Evolutionary conservation across 2,113 vertebrate species (phyloP), one percentile per base, ranked within the genome.

Genomic region (Numida meleagris): DNA sequence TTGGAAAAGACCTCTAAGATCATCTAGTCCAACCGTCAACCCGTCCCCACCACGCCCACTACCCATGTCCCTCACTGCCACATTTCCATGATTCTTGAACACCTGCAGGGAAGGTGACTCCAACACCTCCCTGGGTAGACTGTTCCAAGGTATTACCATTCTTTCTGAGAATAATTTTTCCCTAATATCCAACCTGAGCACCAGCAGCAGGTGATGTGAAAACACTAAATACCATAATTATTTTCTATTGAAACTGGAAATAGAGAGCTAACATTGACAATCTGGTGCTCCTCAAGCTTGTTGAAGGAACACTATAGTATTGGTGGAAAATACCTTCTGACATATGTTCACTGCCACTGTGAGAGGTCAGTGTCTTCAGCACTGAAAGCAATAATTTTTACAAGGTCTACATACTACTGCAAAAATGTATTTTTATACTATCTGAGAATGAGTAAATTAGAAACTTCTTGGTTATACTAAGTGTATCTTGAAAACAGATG

Each of bases 271-370:
- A 12, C 27, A 9, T 6, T 50, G 48, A n/a, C 27, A 43, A 42
- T 48, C 45, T 48, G 1, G 0, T 40, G 48, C 17, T 89, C 33
- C 13, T 82, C 27, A 12, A 33, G 25, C 10, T 90, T 16, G 6
- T 18, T 73, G 72, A 90, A 76, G 62, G 23, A 59, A 87, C 88
- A 34, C 25, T 53, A 59, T 21, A 1, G 0, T 38, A 84, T 50
- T 62, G 24, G 33, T 81, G 68, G 15, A 74, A 88, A 90, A 42
- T 59, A 34, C 19, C 42, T 91, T 74, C 88, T 78, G 38, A 77
- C 1, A 6, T 5, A 4, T 27, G 16, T 76, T 73, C 20, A 3
- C 57, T 81, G 55, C 6, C 42, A 63, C 18, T 0, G 0, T 46
- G 45, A 82, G 12, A 55, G 19, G 19, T 42, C 71, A 55, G 24